Conservation (phyloP, 2,888 invertebrate genomes). For the Drosophila tanythrix region DNA sequence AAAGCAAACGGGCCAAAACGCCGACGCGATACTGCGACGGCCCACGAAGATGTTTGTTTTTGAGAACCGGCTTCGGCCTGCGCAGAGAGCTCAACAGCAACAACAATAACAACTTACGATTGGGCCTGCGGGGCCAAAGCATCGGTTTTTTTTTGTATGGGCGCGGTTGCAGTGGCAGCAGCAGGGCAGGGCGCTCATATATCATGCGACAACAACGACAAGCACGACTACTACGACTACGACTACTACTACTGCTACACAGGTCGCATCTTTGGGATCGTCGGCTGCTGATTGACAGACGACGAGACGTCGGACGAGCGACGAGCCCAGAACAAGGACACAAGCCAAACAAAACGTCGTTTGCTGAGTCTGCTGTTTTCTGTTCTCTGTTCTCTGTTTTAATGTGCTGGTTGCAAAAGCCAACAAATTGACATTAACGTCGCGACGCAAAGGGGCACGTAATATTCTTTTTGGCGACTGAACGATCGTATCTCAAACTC, state of each 20-base stretch:
- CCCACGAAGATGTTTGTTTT: slow-evolving; percentile 69
- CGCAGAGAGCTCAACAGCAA: slow-evolving; percentile 33
- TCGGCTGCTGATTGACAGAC: slow-evolving; percentile 57
- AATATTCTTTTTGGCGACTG: slow-evolving; percentile 38
- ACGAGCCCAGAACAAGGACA: slow-evolving; percentile 59
- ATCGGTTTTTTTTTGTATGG: slow-evolving; percentile 44
- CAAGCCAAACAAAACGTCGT: slow-evolving; percentile 14
- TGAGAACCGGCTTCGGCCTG: slow-evolving; percentile 58
- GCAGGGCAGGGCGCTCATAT: slow-evolving; percentile 73
- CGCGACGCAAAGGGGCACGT: slow-evolving; percentile 60
- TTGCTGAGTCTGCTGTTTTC: slow-evolving; percentile 48
- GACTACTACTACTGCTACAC: slow-evolving; percentile 15
- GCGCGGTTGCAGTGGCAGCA: slow-evolving; percentile 70
- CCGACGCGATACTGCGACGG: slow-evolving; percentile 64
- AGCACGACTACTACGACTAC: slow-evolving; percentile 26
- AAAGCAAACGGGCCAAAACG: slow-evolving; percentile 46
- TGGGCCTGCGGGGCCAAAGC: slow-evolving; percentile 52
- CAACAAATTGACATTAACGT: slow-evolving; percentile 75
- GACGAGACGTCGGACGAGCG: slow-evolving; percentile 42
- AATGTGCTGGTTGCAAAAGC: slow-evolving; percentile 63
- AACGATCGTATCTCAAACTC: slow-evolving; percentile 51
- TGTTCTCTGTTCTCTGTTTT: slow-evolving; percentile 27
- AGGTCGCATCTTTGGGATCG: slow-evolving; percentile 67
- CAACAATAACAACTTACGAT: slow-evolving; percentile 39
- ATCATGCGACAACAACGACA: slow-evolving; percentile 66